phyloP scores from a whole-genome alignment of 2,888 invertebrate species.

The Zygaena filipendulae region DNA sequence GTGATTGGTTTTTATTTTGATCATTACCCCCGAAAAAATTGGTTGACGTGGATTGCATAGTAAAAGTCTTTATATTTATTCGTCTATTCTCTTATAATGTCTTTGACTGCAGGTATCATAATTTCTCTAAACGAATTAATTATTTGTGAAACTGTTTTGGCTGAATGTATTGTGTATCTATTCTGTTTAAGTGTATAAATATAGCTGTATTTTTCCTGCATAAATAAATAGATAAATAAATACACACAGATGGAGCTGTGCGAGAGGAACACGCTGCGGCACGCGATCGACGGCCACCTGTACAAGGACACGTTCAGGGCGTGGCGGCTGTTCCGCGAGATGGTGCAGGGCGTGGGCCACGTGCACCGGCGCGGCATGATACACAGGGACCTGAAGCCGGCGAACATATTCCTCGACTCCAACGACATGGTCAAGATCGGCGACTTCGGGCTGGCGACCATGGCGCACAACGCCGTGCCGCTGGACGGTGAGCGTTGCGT shows the following conservation, averaged over 20 bases:
- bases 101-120: too few relatives aligned
- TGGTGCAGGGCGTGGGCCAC: conserved; percentile 88
- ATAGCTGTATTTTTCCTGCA: too few relatives aligned
- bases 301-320: conserved; percentile 81
- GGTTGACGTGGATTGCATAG: too few relatives aligned
- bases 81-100: too few relatives aligned
- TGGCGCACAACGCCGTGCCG: conserved; percentile 49
- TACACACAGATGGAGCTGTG: conserved; percentile 99
- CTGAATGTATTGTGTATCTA: too few relatives aligned
- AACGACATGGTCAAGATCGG: conserved; percentile 98
- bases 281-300: conserved; percentile 87
- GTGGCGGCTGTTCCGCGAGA: conserved; percentile 95
- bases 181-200: too few relatives aligned
- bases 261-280: conserved; percentile 89
- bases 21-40: too few relatives aligned
- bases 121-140: too few relatives aligned
- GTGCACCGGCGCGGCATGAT: conserved; percentile 94
- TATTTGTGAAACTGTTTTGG: too few relatives aligned
- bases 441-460: conserved; percentile 96
- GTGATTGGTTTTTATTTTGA: too few relatives aligned
- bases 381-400: conserved; percentile 86
- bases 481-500: conserved; percentile 60
- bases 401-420: conserved; percentile 93
- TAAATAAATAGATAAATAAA: too few relatives aligned
- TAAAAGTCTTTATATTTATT: too few relatives aligned